phyloP scores from a whole-genome alignment of 2,888 invertebrate species.

The Acleris laterana region DNA sequence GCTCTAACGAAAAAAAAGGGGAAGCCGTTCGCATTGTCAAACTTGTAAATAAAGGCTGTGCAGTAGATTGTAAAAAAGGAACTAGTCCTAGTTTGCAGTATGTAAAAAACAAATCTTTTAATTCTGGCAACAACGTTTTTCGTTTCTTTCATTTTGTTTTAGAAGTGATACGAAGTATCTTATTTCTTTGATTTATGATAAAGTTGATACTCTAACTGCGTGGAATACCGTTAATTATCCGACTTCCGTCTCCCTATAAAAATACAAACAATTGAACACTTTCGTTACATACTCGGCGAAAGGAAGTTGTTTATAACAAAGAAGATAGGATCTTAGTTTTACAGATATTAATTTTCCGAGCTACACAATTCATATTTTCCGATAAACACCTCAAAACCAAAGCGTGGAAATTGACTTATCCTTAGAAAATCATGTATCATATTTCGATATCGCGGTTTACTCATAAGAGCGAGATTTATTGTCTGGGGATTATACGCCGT shows the following conservation, averaged over 20 bases:
- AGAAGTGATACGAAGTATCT: too few species aligned
- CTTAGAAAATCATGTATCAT: conserved; percentile 20
- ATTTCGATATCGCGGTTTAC: conserved; percentile 28
- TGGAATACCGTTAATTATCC: too few species aligned
- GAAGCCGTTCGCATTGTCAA: not conserved
- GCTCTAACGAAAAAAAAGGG: not conserved
- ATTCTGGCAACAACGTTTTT: not conserved
- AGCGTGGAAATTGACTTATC: conserved; percentile 17
- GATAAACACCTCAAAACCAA: conserved; percentile 3
- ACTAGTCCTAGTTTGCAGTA: not conserved
- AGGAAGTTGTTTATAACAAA: too few species aligned
- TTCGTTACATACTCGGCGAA: too few species aligned
- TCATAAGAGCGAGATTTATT: conserved; percentile 30
- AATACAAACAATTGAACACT: too few species aligned
- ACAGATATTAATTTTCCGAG: not conserved
- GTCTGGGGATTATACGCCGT: conserved; percentile 29
- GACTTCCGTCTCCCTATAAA: too few species aligned
- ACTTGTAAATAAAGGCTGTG: not conserved
- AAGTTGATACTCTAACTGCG: too few species aligned
- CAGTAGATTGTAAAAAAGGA: not conserved
- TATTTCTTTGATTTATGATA: too few species aligned
- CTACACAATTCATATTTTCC: conserved; percentile 17
- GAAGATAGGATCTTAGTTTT: too few species aligned
- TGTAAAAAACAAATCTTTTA: not conserved
- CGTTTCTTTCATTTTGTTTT: too few species aligned